phyloP scores from a whole-genome alignment of 2,113 vertebrate species.

The Coptodon rendalli region DNA sequence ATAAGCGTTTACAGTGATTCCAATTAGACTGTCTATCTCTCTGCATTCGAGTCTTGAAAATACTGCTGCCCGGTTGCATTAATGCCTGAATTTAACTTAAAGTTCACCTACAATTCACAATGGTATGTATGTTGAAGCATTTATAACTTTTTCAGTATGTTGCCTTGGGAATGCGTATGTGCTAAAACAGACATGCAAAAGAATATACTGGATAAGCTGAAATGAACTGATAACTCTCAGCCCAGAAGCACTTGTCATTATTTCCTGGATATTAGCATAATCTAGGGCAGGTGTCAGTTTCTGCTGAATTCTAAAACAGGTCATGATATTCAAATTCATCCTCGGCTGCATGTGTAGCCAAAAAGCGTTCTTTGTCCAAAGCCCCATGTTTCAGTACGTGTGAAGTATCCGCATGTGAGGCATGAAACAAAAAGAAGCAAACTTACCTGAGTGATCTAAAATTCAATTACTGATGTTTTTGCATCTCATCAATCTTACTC shows the following conservation, averaged over 20 bases:
- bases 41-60: background rate
- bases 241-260: background rate
- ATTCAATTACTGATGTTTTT: background rate
- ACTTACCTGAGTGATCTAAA: slow-evolving; percentile 5
- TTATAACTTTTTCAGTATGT: background rate
- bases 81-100: background rate
- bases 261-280: background rate
- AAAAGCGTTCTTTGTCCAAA: background rate
- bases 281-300: background rate
- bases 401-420: background rate
- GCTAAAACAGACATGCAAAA: background rate
- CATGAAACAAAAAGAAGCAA: slow-evolving; percentile 5
- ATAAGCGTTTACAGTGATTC: background rate
- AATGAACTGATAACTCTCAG: background rate
- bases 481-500: slow-evolving; percentile 1
- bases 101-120: background rate
- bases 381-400: background rate
- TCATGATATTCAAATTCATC: background rate
- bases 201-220: background rate
- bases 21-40: background rate
- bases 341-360: background rate
- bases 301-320: background rate
- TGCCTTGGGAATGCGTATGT: background rate
- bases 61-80: background rate
- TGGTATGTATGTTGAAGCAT: background rate